These are phyloP conservation scores for Tichodroma muraria DNA, from an alignment of 2,113 vertebrate species.

Conservation along the genomic window DNA sequence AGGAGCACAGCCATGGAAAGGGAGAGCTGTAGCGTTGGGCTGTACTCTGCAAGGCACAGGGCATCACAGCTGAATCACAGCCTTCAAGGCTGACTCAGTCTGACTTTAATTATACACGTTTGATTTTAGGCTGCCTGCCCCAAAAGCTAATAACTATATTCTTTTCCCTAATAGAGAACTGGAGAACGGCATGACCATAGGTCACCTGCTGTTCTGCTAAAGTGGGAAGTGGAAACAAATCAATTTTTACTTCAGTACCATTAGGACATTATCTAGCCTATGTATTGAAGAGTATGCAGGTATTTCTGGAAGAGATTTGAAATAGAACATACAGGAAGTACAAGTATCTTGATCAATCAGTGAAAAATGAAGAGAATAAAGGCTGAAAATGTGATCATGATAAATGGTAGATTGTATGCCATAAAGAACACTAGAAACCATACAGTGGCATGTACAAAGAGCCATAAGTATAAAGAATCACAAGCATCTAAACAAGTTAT, in stretches of 20 bases:
- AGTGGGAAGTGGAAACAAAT: not conserved
- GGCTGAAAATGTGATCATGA: not conserved
- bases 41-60: not conserved
- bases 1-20: not conserved
- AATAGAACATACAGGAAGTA: not conserved
- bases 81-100: not conserved
- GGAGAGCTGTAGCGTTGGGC: not conserved
- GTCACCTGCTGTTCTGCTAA: not conserved
- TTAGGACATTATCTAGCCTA: too few relatives aligned
- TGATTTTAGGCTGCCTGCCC: not conserved
- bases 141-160: not conserved
- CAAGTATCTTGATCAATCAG: not conserved
- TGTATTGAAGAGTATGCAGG: not conserved
- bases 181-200: not conserved
- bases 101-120: not conserved
- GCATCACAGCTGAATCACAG: not conserved
- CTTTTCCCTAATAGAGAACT: not conserved
- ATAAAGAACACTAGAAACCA: not conserved
- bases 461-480: not conserved
- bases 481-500: not conserved
- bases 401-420: not conserved
- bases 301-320: not conserved
- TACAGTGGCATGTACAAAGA: not conserved
- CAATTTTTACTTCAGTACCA: not conserved
- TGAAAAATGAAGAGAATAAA: not conserved